Conservation (phyloP, 2,797 vertebrate species). For the Moxostoma hubbsi region DNA sequence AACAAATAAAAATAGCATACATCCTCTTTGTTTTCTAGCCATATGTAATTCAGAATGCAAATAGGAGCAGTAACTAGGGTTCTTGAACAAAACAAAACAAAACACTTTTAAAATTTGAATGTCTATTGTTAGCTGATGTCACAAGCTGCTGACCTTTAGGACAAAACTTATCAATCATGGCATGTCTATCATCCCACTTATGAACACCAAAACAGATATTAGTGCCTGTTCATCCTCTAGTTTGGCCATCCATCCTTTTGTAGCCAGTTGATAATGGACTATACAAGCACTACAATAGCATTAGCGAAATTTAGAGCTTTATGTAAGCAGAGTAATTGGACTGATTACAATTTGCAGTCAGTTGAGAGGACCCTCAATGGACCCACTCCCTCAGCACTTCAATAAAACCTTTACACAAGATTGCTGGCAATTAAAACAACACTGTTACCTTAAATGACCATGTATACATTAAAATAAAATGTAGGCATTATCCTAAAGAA, state of each 20-base stretch:
- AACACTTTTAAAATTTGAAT: slow-evolving; percentile 1
- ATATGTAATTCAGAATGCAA: background rate
- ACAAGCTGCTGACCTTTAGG: background rate
- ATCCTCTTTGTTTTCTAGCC: background rate
- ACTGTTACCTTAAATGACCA: slow-evolving; percentile 30
- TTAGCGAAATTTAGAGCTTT: slow-evolving; percentile 51
- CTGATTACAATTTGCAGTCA: slow-evolving; percentile 47
- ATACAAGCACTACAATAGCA: slow-evolving; percentile 45
- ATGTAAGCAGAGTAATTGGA: slow-evolving; percentile 47
- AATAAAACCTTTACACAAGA: slow-evolving; percentile 35
- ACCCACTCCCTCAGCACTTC: slow-evolving; percentile 9
- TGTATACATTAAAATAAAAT: slow-evolving; percentile 21
- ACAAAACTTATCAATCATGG: slow-evolving; percentile 18
- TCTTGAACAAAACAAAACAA: background rate
- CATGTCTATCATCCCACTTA: slow-evolving; percentile 27
- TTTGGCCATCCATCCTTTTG: slow-evolving; percentile 39
- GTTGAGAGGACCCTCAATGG: slow-evolving; percentile 41
- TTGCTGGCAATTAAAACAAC: slow-evolving; percentile 12
- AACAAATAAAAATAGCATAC: background rate
- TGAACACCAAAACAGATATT: slow-evolving; percentile 26
- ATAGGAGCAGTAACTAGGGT: background rate
- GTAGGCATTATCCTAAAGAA: slow-evolving; percentile 1
- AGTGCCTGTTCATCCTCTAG: slow-evolving; percentile 17
- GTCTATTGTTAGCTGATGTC: slow-evolving; percentile 5
- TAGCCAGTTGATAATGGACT: slow-evolving; percentile 32